These are phyloP conservation scores for Melanostigma gelatinosum DNA, from an alignment of 2,113 vertebrate species.

Conservation along the genomic window DNA sequence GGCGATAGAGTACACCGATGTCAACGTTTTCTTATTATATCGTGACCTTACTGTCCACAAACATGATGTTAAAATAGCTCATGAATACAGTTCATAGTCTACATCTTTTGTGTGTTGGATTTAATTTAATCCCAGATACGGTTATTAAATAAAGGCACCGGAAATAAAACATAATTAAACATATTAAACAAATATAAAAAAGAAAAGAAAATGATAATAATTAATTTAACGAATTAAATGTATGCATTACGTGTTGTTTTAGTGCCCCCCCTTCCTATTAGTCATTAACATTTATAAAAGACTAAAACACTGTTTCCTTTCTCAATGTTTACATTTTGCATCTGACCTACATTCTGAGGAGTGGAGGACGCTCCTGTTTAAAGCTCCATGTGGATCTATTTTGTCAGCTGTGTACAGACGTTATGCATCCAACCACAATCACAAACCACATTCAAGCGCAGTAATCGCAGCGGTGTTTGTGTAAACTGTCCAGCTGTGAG, in stretches of 20 bases:
- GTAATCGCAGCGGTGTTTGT: not conserved
- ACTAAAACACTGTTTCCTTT: not conserved
- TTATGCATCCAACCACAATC: conserved; percentile 12
- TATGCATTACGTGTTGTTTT: not conserved
- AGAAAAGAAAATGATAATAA: not conserved
- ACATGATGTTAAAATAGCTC: not conserved
- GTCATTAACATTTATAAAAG: not conserved
- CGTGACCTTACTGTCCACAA: not conserved
- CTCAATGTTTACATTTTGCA: conserved; percentile 58
- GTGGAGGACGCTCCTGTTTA: not conserved
- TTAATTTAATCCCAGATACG: not conserved
- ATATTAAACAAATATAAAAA: not conserved
- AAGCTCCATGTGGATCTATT: conserved; percentile 26
- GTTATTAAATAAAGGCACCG: not conserved
- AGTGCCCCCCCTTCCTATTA: no score
- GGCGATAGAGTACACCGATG: not conserved
- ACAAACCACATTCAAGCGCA: not conserved
- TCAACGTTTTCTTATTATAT: not conserved
- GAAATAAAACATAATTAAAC: not conserved
- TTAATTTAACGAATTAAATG: not conserved
- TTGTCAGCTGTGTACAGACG: not conserved
- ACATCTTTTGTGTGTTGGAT: not conserved
- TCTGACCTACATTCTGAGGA: conserved; percentile 60
- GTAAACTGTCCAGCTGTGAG: not conserved
- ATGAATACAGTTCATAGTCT: no score